phyloP scores from a whole-genome alignment of 2,888 invertebrate genomes.

The Pimpla rufipes region DNA sequence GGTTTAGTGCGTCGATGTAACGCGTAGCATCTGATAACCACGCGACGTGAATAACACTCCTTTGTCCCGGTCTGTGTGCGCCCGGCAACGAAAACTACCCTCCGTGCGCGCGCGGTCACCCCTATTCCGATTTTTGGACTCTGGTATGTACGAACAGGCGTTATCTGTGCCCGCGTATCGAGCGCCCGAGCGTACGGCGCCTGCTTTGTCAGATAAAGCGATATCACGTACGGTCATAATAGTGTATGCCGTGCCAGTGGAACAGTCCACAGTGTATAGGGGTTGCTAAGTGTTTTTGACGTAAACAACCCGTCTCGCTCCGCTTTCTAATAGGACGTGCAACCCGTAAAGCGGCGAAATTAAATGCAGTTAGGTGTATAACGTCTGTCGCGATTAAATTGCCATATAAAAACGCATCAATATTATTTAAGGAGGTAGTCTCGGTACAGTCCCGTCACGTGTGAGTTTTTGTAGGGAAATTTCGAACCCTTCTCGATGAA shows the following conservation, averaged over 20 bases:
- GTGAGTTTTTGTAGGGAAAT: too few relatives aligned
- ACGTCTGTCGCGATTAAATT: not conserved
- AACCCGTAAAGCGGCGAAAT: not conserved
- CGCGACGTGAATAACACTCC: slow-evolving; percentile 15
- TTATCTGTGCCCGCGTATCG: slow-evolving; percentile 26
- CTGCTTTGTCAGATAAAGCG: slow-evolving; percentile 52
- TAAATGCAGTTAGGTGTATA: not conserved
- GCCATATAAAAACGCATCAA: not conserved
- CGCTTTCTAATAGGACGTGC: not conserved
- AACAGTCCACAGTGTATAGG: slow-evolving; percentile 10
- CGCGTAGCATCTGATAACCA: slow-evolving; percentile 53
- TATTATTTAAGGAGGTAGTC: too few relatives aligned
- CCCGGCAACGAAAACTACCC: not conserved
- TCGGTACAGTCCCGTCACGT: too few relatives aligned
- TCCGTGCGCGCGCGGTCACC: not conserved
- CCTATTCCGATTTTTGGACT: slow-evolving; percentile 39
- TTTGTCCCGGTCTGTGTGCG: slow-evolving; percentile 43
- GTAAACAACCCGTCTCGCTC: slow-evolving; percentile 32
- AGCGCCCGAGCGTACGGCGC: slow-evolving; percentile 8
- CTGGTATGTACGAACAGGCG: slow-evolving; percentile 27
- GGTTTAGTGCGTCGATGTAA: slow-evolving; percentile 52
- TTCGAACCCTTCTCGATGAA: too few relatives aligned
- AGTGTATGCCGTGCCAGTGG: slow-evolving; percentile 1
- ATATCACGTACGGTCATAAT: slow-evolving; percentile 39
- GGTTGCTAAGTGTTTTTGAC: slow-evolving; percentile 29